Percentiles rank a stretch among this genome's conserved stretches.
Conservation (phyloP, 2,797 vertebrate species). For the Dendrocincla tyrannina region DNA sequence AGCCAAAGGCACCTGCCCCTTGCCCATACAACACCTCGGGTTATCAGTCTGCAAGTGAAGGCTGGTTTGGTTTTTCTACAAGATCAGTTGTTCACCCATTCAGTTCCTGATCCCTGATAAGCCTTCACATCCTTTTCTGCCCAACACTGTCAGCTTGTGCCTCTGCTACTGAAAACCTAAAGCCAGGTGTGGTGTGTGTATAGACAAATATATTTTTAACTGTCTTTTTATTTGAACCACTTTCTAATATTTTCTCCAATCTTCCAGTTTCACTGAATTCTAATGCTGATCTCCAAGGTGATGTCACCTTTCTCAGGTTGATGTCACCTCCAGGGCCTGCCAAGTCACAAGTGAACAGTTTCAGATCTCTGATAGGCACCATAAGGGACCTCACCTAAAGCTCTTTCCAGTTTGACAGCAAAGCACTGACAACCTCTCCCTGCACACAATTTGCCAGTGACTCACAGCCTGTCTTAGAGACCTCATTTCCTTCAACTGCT, state of each 20-base stretch:
- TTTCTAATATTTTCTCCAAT: background rate
- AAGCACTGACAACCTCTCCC: background rate
- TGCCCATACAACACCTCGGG: accelerated
- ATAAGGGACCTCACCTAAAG: background rate
- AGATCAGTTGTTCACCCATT: background rate
- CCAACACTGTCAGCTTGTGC: background rate
- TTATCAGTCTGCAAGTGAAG: background rate
- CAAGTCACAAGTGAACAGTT: background rate
- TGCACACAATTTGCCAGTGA: background rate
- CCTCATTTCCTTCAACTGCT: background rate
- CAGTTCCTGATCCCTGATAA: background rate
- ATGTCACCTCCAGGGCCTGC: background rate
- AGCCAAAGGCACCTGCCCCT: background rate
- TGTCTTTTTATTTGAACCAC: background rate
- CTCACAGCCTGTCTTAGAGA: background rate
- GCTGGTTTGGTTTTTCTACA: background rate
- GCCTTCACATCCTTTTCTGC: background rate
- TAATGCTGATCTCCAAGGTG: background rate
- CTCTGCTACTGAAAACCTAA: background rate
- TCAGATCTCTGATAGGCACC: background rate
- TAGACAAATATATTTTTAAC: background rate
- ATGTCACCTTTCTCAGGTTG: background rate
- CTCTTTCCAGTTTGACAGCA: background rate
- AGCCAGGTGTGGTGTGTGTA: background rate
- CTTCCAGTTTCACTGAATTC: background rate